Base-by-base conservation (phyloP, 2,797 vertebrate genomes). In the Chelon auratus region DNA sequence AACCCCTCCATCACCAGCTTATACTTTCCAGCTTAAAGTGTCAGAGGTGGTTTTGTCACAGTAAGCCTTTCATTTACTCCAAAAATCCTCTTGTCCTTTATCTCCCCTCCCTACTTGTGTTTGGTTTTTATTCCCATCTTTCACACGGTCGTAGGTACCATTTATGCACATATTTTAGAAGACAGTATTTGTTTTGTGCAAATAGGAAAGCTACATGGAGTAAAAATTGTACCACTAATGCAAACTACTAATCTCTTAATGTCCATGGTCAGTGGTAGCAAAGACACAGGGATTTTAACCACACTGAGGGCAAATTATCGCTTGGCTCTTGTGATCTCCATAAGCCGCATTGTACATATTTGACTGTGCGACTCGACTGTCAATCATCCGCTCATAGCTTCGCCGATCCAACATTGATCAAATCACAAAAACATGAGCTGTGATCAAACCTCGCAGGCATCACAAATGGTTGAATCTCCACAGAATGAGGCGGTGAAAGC, bases 381-480 rank as follows among this genome's bases (percentile, higher is more conserved):
- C 9, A 24, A 53, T 12, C 10, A 15, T 20, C 24, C 15, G 4
- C 22, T 42, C 22, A 57, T 5, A 18, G 52, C 51, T 53, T 68
- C 12, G 2, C 42, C 26, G 18, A 36, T 61, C 20, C 36, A 37
- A 6, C 0, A 11, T 37, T 18, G 42, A 78, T 71, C 66, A 42
- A 36, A 22, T 77, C 70, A 66, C 53, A 74, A 12, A 66, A 81
- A 72, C 68, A 72, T 20, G 39, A 73, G 62, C 62, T 51, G 42
- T 52, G 60, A 81, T 79, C 72, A 69, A 86, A 78, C 22, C 68
- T 66, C 0, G 22, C 55, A 59, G 73, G 70, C 12, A 30, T 59
- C 55, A 36, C n/a, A 77, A 76, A 58, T 47, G 9, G 66, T 76
- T 39, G 50, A 61, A 72, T 77, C 59, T 72, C 24, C 52, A 22